These are phyloP conservation scores for Odontocolon sp. DNA, from an alignment of 2,888 invertebrate species.

Conservation along the genomic window DNA sequence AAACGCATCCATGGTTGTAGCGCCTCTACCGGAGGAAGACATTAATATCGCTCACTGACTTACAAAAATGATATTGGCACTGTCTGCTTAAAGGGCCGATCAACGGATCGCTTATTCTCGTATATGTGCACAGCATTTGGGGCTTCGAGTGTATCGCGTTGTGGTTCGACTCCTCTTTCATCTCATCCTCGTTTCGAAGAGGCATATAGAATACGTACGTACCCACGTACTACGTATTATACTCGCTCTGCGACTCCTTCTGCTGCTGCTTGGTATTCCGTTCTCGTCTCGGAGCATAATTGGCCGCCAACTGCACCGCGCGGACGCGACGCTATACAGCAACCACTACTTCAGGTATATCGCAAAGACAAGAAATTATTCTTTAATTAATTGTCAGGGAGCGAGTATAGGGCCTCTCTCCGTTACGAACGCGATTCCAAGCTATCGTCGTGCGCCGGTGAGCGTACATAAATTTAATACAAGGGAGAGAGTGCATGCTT, in stretches of 20 bases:
- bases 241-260: constrained; percentile 42
- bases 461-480: constrained; percentile 61
- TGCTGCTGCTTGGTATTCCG: constrained; percentile 79
- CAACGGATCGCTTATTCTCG: too few species aligned
- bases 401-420: constrained; percentile 59
- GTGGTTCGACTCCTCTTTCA: constrained; percentile 23
- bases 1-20: too few species aligned
- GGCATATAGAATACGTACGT: constrained; percentile 3
- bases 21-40: too few species aligned
- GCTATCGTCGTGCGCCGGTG: constrained; percentile 22
- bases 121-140: constrained; percentile 20
- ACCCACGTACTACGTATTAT: constrained; percentile 37
- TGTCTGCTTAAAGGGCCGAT: too few species aligned
- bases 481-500: constrained; percentile 55
- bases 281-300: constrained; percentile 78
- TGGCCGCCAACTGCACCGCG: constrained; percentile 78
- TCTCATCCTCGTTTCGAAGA: constrained; percentile 35
- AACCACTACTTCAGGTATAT: constrained; percentile 66
- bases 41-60: too few species aligned
- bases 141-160: constrained; percentile 43
- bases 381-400: constrained; percentile 80
- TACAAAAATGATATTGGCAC: too few species aligned
- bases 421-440: constrained; percentile 46
- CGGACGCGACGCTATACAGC: constrained; percentile 48
- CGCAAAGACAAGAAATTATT: constrained; percentile 80